Evolutionary conservation across 2,113 vertebrate species (phyloP), one percentile per base, ranked within the genome.

Genomic region (Oreochromis tanganicae): DNA sequence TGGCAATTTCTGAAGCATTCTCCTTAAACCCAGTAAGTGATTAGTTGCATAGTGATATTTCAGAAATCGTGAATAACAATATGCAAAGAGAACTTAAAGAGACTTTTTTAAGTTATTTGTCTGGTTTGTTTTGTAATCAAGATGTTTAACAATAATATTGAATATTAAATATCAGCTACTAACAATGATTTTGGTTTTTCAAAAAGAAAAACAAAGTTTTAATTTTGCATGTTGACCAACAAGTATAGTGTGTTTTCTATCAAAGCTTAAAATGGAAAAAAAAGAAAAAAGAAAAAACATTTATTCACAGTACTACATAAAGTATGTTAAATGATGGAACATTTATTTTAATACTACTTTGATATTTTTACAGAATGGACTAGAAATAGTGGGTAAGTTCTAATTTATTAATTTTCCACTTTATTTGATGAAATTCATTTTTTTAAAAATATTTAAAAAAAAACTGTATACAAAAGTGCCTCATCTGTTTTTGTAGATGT

Each of bases 341-440:
- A 59, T 59, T 29, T 59, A 29, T 1, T 5, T 59, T 29, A 59
- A 29, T 57, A 1, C 0, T 57, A 57, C 0, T 0, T 59, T 59
- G 56, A 59, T 2, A 59, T 59, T 59, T 29, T 59, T 59, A 59
- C 27, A 59, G 56, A 59, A 59, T 59, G 56, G 7, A 0, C 27
- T 59, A 9, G 56, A 59, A 59, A 59, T 59, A 29, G 56, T 59
- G 24, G 27, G 56, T 59, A 59, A 59, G 56, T 2, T 59, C 27
- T 1, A 3, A 29, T 0, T 16, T 9, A 29, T 29, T 1, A 16
- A 29, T 29, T 59, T 59, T 29, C 56, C 24, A 29, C 7, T 0
- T 4, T 0, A 57, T 9, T 59, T 59, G 56, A 29, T 16, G 56
- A 59, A 29, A 9, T 29, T 29, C 0, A 0, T 5, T 27, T 14